A percentile compares a stretch with the other conserved stretches of the same genome.
Evolutionary conservation across 2,113 vertebrate genomes (phyloP).

Genomic region (Pachycephala philippinensis): DNA sequence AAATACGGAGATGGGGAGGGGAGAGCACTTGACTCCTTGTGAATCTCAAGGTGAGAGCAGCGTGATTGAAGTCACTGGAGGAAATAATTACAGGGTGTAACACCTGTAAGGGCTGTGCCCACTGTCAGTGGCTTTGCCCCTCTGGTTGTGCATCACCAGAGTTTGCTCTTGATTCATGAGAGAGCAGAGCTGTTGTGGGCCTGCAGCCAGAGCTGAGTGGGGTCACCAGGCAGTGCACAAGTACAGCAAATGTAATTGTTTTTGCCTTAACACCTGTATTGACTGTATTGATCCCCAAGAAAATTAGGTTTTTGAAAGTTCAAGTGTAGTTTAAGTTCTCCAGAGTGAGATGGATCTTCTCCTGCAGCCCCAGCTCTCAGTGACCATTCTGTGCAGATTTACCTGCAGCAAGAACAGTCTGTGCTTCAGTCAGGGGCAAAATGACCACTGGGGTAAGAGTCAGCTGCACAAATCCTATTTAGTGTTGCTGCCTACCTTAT

Average conservation of each 20-base stretch:
- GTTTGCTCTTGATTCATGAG: not conserved
- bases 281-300: constrained; percentile 36
- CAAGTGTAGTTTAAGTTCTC: constrained; percentile 42
- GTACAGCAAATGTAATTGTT: not conserved
- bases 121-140: not conserved
- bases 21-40: not conserved
- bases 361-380: not conserved
- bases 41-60: not conserved
- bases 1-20: not conserved
- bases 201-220: not conserved
- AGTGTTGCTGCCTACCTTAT: not conserved
- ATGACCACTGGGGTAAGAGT: rapidly evolving
- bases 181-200: not conserved
- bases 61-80: not conserved
- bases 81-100: not conserved
- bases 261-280: not conserved
- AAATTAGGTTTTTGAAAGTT: constrained; percentile 63
- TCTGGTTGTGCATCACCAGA: not conserved
- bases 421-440: not conserved
- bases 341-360: not conserved
- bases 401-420: not conserved
- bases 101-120: not conserved
- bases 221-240: not conserved
- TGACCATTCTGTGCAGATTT: not conserved
- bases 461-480: not conserved